phyloP scores from a whole-genome alignment of 2,113 vertebrate species.

The Hemichromis elongatus region DNA sequence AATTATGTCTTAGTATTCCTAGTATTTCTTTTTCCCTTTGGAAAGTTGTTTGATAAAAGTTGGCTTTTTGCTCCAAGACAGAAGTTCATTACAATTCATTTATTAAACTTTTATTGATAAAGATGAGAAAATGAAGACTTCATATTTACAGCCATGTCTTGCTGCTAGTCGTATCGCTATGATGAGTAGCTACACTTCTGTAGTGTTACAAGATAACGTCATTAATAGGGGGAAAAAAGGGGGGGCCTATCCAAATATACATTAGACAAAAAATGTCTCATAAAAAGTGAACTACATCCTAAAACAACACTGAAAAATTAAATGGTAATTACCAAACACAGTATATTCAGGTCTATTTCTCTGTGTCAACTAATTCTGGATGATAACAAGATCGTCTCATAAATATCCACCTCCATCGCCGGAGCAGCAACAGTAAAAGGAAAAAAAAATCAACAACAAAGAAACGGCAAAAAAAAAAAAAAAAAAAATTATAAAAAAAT shows the following conservation, averaged over 20 bases:
- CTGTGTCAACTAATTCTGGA: conserved; percentile 16
- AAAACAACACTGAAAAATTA: conserved; percentile 9
- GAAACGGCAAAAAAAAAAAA: neutral
- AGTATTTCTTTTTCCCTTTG: neutral
- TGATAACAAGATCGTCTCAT: conserved; percentile 15
- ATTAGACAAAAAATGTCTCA: conserved; percentile 16
- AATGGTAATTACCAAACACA: conserved; percentile 9
- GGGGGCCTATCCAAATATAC: conserved; percentile 30
- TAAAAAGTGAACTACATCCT: neutral
- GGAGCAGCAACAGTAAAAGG: conserved; percentile 20
- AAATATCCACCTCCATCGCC: conserved; percentile 28
- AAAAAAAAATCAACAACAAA: neutral
- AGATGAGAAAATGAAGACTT: conserved; percentile 38
- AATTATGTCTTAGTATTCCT: neutral
- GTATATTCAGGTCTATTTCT: neutral
- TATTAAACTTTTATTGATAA: conserved; percentile 41
- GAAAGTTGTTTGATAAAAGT: neutral
- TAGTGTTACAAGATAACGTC: neutral
- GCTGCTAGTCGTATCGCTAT: neutral
- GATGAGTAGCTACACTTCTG: neutral
- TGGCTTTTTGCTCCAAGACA: neutral
- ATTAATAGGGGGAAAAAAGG: conserved; percentile 17
- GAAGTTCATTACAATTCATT: neutral
- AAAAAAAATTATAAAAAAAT: neutral
- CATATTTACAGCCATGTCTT: conserved; percentile 53